These are phyloP conservation scores for Sparidentex hasta DNA, from an alignment of 2,797 vertebrate species.

Conservation along the genomic window DNA sequence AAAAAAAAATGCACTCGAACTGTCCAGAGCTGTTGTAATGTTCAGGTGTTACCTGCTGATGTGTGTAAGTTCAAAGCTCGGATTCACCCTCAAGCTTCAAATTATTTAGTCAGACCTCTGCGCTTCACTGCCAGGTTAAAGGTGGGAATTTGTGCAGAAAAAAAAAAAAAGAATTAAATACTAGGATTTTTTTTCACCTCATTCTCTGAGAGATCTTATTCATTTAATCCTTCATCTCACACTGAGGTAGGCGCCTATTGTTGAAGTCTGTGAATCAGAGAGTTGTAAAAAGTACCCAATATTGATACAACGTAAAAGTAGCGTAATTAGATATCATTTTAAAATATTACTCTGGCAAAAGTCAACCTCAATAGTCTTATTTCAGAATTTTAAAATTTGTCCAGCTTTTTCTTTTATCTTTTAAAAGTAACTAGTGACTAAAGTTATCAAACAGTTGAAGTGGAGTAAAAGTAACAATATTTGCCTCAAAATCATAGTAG, in stretches of 20 bases:
- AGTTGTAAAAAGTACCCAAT: no score
- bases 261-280: background rate
- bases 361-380: no score
- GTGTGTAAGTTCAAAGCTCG: constrained; percentile 55
- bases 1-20: constrained; percentile 16
- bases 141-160: background rate
- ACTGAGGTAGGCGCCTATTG: background rate
- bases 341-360: no score
- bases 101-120: constrained; percentile 9
- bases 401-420: no score
- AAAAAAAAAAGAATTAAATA: constrained; percentile 9
- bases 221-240: background rate
- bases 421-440: no score
- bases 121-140: constrained; percentile 13
- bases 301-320: no score
- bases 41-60: constrained; percentile 19
- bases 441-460: no score
- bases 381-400: no score
- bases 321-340: no score
- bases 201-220: background rate
- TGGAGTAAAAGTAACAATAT: no score
- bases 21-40: constrained; percentile 30
- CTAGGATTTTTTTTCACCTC: background rate
- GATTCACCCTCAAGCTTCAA: constrained; percentile 29
- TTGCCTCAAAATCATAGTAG: no score